Base-by-base conservation (phyloP, 2,113 vertebrate species). In the Hirundichthys speculiger region DNA sequence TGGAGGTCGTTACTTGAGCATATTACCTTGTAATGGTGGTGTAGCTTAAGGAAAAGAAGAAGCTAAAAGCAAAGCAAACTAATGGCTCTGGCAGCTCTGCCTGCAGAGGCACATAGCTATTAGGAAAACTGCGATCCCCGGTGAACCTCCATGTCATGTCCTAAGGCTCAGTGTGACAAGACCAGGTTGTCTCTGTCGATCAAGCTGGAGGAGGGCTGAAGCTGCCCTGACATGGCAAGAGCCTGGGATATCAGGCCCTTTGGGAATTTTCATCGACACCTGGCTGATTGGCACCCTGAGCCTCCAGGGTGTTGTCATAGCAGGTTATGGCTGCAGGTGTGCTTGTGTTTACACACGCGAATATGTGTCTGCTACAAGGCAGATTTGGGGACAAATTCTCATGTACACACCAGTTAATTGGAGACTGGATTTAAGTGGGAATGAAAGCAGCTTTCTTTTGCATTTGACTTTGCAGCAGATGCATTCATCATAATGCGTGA, bases 81-180 rank as follows among this genome's bases (percentile, higher is more conserved):
- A 86, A 80, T 86, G 83, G 82, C 69, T 74, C 57, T 59, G 75
- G 62, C 75, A 79, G 80, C 69, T 73, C 65, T 27, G 58, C 58
- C 74, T 70, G 73, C 77, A 75, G 73, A 87, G 79, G 73, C 85
- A 82, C 65, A 66, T 55, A 77, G 84, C 84, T 86, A 86, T 89
- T 89, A 90, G 81, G 84, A 85, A 80, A 86, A 86, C 87, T 84
- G 84, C 85, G 88, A 89, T 86, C 79, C 88, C 85, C 72, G 75
- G 84, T 89, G 89, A 85, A 83, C 80, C 66, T 79, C 72, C 20
- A 48, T 86, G 82, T 84, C 77, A 84, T 80, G 80, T 86, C 86
- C 87, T 38, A 9, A 79, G 86, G 86, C 85, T 61, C 64, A 73
- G 64, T 85, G 82, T 86, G 87, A 87, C 84, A 89, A 67, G 77